Base-by-base conservation (phyloP, 1,140 invertebrate genomes). In the Planococcus citri region DNA sequence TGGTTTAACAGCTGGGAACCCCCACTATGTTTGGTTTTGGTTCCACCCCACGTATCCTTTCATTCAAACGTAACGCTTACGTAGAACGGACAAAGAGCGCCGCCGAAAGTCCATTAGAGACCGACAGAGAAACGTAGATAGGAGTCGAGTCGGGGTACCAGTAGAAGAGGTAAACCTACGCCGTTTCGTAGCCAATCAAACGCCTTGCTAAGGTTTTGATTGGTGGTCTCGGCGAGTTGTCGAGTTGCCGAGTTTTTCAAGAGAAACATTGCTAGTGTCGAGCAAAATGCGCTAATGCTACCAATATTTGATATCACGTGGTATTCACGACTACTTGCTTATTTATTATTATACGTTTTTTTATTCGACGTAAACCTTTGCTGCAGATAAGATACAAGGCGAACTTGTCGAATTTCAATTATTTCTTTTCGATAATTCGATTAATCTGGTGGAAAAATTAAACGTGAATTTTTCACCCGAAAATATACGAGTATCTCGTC, bases 231-330 rank as follows among this genome's bases (percentile, higher is more conserved):
- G 41, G n/a, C 41, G 41, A 51, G 41, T 51, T 51, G 41, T 51
- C 41, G 60, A 64, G 60, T 64, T 27, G 60, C 60, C 60, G 60
- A 64, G 60, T 64, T 58, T 27, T 64, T 21, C n/a, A n/a, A n/a
- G n/a, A 25, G 24, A 24, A 64, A 64, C 22, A 64, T 21, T 64
- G 60, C 10, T 64, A 64, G 60, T 64, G 25, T 64, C 17, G 60
- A 64, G 22, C 6, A 27, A 64, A 64, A 64, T 64, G 25, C 60
- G 60, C n/a, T 64, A 64, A 24, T 25, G 60, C 60, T 64, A 64
- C 60, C 60, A 64, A 64, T 64, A 64, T 64, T 64, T 64, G 60
- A 64, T 64, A 64, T 25, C 60, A 64, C 60, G 60, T 64, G 60
- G 60, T 64, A 64, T 64, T 64, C 60, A 64, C 25, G 25, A 64